Conservation (phyloP, 1,140 invertebrate species). For the Aphelenchoides besseyi region DNA sequence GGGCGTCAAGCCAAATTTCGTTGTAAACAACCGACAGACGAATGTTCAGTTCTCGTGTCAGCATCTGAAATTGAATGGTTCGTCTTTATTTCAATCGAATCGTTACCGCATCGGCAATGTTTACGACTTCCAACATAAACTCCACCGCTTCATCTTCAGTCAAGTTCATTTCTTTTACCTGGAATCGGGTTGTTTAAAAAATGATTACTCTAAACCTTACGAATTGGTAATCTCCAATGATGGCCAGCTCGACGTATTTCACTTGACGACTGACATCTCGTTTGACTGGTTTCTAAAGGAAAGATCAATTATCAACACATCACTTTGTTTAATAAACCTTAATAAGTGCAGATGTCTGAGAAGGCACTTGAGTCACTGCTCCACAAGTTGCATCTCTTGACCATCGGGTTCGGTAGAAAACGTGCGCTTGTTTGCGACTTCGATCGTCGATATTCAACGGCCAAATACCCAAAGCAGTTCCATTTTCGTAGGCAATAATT, state of each 20-base stretch:
- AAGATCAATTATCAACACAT: neutral
- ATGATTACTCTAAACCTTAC: slow-evolving; percentile 33
- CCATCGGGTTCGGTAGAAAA: slow-evolving; percentile 54
- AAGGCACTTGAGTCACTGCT: slow-evolving; percentile 32
- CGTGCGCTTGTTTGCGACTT: slow-evolving; percentile 55
- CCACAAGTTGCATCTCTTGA: slow-evolving; percentile 52
- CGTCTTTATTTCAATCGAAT: slow-evolving; percentile 19
- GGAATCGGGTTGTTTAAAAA: slow-evolving; percentile 18
- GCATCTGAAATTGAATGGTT: slow-evolving; percentile 52
- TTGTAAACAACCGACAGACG: slow-evolving; percentile 58
- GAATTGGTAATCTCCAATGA: slow-evolving; percentile 58
- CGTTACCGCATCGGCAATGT: slow-evolving; percentile 58
- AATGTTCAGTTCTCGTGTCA: slow-evolving; percentile 55
- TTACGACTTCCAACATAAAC: slow-evolving; percentile 55
- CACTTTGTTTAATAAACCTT: slow-evolving; percentile 14
- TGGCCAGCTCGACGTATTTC: slow-evolving; percentile 59
- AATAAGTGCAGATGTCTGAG: slow-evolving; percentile 12
- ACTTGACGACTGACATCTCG: slow-evolving; percentile 49
- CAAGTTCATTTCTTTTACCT: slow-evolving; percentile 51
- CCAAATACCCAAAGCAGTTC: slow-evolving; percentile 60
- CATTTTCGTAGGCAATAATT: slow-evolving; percentile 58
- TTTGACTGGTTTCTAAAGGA: slow-evolving; percentile 17
- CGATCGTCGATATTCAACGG: slow-evolving; percentile 59
- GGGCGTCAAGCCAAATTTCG: slow-evolving; percentile 55
- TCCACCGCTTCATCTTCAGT: slow-evolving; percentile 46